phyloP scores from a whole-genome alignment of 2,113 vertebrate species.

The Bothrops jararaca region DNA sequence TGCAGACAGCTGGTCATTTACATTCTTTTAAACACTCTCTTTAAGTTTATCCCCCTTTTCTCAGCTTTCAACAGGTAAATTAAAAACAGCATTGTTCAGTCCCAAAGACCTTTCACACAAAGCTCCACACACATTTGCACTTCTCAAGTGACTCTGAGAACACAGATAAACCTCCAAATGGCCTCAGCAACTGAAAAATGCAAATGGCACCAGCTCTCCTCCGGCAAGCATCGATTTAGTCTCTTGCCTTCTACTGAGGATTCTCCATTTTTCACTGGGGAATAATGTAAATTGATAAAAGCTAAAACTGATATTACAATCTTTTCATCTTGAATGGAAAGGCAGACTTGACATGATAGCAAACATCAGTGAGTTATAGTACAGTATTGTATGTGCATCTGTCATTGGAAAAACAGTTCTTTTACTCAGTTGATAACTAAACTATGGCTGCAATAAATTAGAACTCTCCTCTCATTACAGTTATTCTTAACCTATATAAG shows the following conservation, averaged over 20 bases:
- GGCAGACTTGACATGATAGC: conserved; percentile 20
- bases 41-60: too few relatives aligned
- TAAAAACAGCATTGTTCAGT: too few relatives aligned
- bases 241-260: conserved; percentile 47
- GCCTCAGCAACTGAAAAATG: too few relatives aligned
- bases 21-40: too few relatives aligned
- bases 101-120: too few relatives aligned
- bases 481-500: background rate
- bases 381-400: background rate
- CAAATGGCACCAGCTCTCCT: conserved; percentile 1
- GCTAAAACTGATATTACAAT: conserved; percentile 51
- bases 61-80: too few relatives aligned
- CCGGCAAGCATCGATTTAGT: conserved; percentile 42
- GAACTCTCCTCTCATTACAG: background rate
- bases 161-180: too few relatives aligned
- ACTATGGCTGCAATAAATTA: background rate
- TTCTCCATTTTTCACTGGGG: conserved; percentile 7
- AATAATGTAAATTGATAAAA: conserved; percentile 43
- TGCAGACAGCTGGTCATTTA: too few relatives aligned
- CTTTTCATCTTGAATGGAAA: conserved; percentile 53
- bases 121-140: too few relatives aligned
- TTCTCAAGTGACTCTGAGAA: too few relatives aligned
- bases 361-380: background rate
- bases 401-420: background rate
- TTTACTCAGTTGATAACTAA: background rate